phyloP scores from a whole-genome alignment of 2,888 invertebrate genomes.

The Conistra vaccinii region DNA sequence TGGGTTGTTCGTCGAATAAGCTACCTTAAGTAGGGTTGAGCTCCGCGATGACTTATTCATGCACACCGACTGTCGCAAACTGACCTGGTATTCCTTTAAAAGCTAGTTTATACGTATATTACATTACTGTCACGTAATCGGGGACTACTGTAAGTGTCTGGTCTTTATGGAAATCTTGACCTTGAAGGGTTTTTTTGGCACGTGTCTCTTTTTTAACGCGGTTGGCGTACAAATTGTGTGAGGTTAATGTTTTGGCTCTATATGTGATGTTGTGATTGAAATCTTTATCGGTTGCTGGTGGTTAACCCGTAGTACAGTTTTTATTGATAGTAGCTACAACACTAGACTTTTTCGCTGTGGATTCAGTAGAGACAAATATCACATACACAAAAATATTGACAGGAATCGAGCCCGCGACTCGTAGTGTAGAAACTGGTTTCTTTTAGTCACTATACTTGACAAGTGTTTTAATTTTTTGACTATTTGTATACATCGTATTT shows the following conservation, averaged over 20 bases:
- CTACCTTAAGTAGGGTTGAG: slow-evolving; percentile 40
- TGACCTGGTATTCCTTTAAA: slow-evolving; percentile 34
- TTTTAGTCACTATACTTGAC: neutral
- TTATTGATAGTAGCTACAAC: neutral
- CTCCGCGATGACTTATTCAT: slow-evolving; percentile 45
- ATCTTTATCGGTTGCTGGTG: no score
- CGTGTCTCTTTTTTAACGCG: neutral
- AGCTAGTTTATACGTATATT: slow-evolving; percentile 27
- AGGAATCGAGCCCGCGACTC: neutral
- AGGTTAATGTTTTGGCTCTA: neutral
- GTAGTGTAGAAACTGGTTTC: neutral
- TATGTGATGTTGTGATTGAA: neutral
- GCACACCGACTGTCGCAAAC: slow-evolving; percentile 35
- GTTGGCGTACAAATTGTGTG: neutral
- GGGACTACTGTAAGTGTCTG: slow-evolving; percentile 16
- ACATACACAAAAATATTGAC: neutral
- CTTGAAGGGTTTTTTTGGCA: neutral
- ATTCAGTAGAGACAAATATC: neutral
- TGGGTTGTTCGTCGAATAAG: slow-evolving; percentile 18
- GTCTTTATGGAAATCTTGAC: slow-evolving; percentile 26
- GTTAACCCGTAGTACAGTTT: neutral
- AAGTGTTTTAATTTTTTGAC: no score
- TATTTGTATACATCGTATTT: no score
- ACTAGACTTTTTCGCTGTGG: neutral
- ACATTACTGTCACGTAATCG: slow-evolving; percentile 39